phyloP scores from a whole-genome alignment of 2,113 vertebrate species.

The Daphoenositta chrysoptera region DNA sequence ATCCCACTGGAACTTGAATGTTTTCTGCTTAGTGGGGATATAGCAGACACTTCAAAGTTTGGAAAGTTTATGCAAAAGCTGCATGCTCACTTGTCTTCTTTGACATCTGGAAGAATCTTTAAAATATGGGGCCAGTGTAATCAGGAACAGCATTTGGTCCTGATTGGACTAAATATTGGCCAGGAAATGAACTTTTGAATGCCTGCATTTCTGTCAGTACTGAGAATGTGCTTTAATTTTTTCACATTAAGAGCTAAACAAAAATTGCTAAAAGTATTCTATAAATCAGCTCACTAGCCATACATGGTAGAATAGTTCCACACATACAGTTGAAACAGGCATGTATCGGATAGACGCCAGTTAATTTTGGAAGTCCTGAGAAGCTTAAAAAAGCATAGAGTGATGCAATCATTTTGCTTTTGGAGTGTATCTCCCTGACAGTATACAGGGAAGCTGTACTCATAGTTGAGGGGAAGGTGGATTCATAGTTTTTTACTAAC shows the following conservation, averaged over 20 bases:
- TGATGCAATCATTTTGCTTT: background rate
- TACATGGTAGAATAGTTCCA: background rate
- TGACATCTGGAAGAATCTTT: background rate
- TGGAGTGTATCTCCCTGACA: background rate
- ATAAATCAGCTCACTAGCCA: background rate
- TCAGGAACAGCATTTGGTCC: background rate
- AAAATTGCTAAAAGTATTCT: background rate
- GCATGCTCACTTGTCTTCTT: background rate
- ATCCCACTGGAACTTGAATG: conserved; percentile 3
- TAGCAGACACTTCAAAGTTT: background rate
- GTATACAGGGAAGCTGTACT: background rate
- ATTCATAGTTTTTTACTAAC: background rate
- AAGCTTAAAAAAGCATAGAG: background rate
- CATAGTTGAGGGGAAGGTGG: background rate
- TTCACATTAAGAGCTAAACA: background rate
- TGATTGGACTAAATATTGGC: background rate
- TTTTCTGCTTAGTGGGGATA: background rate
- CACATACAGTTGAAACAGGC: background rate
- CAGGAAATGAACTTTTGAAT: background rate
- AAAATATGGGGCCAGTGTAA: background rate
- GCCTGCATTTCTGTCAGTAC: background rate
- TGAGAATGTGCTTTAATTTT: background rate
- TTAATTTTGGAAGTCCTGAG: background rate
- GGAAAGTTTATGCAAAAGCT: background rate
- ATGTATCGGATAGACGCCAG: background rate